Evolutionary conservation across 2,888 invertebrate genomes (phyloP), one percentile per base, ranked within the genome.

Genomic region (Lymantria dispar): DNA sequence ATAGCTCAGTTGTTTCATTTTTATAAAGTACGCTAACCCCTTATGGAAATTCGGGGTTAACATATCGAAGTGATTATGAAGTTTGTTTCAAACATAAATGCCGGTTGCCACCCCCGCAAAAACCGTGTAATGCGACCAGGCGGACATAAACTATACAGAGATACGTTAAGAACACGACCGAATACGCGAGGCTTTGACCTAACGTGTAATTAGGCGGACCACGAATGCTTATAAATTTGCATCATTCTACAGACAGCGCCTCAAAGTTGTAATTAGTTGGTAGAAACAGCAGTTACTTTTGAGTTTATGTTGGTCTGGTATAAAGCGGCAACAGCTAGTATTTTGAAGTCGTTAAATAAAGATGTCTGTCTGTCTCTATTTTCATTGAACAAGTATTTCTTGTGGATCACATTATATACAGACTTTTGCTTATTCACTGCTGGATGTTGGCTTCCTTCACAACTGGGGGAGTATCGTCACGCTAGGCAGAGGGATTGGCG

Each of bases 161-260:
- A 66, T 64, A 65, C 62, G 58, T 55, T 52, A 62, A 64, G 58
- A 75, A 78, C 65, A 62, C 73, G 65, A 68, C 71, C 67, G 68
- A 80, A 72, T 74, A 68, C 63, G 61, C 57, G 69, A 66, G 38
- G 63, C 63, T 70, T 62, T 59, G 60, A 65, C 66, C 74, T 70
- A 74, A 72, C 71, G 72, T 76, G 74, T 78, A 80, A 81, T 86
- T 83, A 80, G 75, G 62, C 65, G 58, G 54, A 64, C 73, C 68
- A 64, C 71, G 62, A 78, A 78, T 74, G 77, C 81, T 79, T 78
- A 78, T 76, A 70, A 76, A 83, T 85, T 80, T 79, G 80, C 80
- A 80, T 78, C 73, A 71, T 73, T 74, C 74, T 74, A 67, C 67
- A 57, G 50, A 52, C 57, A 58, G 58, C 68, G 68, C 66, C 69